Percentiles rank a stretch among this genome's conserved stretches.
Conservation (phyloP, 2,797 vertebrate genomes). For the Kryptolebias ocellatus region DNA sequence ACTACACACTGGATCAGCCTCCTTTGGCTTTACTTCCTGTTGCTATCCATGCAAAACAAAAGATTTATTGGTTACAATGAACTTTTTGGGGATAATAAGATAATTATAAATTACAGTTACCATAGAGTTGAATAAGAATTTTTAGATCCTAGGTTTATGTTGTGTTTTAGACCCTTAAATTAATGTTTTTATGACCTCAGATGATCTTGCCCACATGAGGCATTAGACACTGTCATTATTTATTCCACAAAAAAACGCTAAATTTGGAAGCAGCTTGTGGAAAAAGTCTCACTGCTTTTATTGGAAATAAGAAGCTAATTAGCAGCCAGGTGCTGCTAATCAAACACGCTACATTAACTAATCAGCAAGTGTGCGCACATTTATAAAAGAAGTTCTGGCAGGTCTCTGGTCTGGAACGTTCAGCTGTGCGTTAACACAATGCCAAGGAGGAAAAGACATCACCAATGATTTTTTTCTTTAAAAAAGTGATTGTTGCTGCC, state of each 20-base stretch:
- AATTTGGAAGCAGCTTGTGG: background rate
- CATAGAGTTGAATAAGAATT: background rate
- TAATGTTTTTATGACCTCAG: too few relatives aligned
- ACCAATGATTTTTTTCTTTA: background rate
- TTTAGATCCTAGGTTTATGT: too few relatives aligned
- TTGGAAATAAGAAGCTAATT: background rate
- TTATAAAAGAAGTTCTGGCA: background rate
- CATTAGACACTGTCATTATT: background rate
- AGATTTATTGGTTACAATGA: too few relatives aligned
- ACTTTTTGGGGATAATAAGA: too few relatives aligned
- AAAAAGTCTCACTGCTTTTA: background rate
- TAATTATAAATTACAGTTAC: background rate
- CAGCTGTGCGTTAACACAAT: background rate
- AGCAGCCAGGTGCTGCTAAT: background rate
- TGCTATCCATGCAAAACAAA: constrained; percentile 3
- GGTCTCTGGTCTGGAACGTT: background rate
- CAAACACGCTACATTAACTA: background rate
- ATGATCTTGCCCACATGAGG: background rate
- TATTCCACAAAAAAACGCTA: background rate
- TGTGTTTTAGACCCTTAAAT: too few relatives aligned
- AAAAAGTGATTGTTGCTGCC: background rate
- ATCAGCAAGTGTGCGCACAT: background rate
- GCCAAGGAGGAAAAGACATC: background rate
- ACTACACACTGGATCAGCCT: constrained; percentile 6
- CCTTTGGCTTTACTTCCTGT: constrained; percentile 5